Evolutionary conservation across 2,797 vertebrate genomes (phyloP), one percentile per base, ranked within the genome.

Genomic region (Betta splendens): DNA sequence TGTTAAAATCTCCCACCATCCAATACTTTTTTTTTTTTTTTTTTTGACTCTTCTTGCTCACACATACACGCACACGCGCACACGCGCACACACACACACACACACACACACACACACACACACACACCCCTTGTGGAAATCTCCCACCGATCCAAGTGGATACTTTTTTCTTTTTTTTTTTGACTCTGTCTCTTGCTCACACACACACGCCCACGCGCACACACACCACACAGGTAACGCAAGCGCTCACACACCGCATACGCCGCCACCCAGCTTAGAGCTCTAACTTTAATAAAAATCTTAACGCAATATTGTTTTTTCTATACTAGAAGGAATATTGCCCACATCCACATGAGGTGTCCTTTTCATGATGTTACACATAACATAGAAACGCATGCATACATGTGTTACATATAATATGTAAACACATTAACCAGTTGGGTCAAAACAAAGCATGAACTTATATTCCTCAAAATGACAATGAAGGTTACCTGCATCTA

Each of bases 281-380:
- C 29, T 72, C 22, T 55, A 52, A 37, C 23, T 42, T 63, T 70
- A 32, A 75, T 68, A 42, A 74, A 75, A 71, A 29, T 53, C 54
- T 37, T 22, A n/a, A 29, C 23, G 43, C 0, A 10, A 21, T 17
- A 36, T 5, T 6, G 11, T 57, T 22, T 22, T 55, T 35, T 35
- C 37, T 33, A 11, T 31, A 48, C 9, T 6, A 0, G 37, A 23
- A 26, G 44, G 64, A 46, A 60, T 40, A 40, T n/a, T 54, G 26
- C 22, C 3, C n/a, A n/a, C 13, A 11, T 35, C 32, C n/a, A 13
- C 51, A 22, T 15, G 35, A 21, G 18, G 33, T 26, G 18, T 17
- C 36, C 32, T 56, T 42, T 28, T 25, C 28, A 10, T 17, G 17
- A 38, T 22, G 39, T n/a, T 49, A 64, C 75, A 58, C 46, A 4